Conservation (phyloP, 1,140 invertebrate species). For the Listronotus bonariensis region DNA sequence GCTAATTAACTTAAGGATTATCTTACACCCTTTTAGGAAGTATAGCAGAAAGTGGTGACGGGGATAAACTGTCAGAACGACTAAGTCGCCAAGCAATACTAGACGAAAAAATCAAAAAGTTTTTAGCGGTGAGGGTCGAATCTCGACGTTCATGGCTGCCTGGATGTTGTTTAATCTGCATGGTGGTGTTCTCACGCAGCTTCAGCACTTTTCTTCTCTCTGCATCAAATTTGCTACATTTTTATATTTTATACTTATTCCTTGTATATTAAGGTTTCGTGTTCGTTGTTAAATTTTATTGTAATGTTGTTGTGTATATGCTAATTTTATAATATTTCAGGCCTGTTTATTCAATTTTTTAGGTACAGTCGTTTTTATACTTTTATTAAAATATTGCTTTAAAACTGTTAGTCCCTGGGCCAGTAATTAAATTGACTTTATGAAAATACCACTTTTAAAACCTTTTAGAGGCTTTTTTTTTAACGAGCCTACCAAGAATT, state of each 20-base stretch:
- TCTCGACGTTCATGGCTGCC: conserved; percentile 31
- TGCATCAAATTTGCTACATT: not conserved
- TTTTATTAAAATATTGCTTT: too few relatives aligned
- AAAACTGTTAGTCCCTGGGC: too few relatives aligned
- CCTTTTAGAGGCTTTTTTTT: too few relatives aligned
- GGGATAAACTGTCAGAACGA: conserved; percentile 68
- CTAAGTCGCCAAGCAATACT: conserved; percentile 81
- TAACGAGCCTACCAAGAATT: too few relatives aligned
- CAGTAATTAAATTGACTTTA: too few relatives aligned
- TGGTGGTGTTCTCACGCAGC: conserved; percentile 27
- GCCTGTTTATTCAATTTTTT: not conserved
- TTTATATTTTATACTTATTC: conserved; percentile 1
- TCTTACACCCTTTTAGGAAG: conserved; percentile 33
- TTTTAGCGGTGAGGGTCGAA: conserved; percentile 77
- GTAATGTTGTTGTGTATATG: not conserved
- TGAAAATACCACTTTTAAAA: too few relatives aligned
- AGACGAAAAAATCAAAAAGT: conserved; percentile 93
- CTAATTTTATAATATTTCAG: too few relatives aligned
- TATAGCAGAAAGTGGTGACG: conserved; percentile 59
- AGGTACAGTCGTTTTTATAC: too few relatives aligned
- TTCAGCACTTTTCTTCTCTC: conserved; percentile 32
- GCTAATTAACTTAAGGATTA: conserved; percentile 23
- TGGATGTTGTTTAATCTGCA: conserved; percentile 22
- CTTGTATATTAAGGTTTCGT: not conserved
- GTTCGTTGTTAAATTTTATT: conserved; percentile 6